Evolutionary conservation across 2,113 vertebrate species (phyloP).

Genomic region (Callaeas wilsoni): DNA sequence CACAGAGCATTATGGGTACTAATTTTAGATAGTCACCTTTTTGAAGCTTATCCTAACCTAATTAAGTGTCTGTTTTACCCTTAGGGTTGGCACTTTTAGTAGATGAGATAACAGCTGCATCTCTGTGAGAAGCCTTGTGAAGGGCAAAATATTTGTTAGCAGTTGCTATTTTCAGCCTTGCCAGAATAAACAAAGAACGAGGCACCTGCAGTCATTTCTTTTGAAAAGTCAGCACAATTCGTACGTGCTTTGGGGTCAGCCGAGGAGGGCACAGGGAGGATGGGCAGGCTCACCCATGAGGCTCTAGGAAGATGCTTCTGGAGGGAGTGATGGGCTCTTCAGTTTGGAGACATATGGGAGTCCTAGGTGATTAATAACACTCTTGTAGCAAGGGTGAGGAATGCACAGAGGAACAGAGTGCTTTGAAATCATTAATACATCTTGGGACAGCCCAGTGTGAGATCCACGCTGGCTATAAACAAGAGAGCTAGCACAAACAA

Average conservation of each 20-base stretch:
- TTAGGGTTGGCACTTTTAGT: slow-evolving; percentile 31
- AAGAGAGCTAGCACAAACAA: slow-evolving; percentile 2
- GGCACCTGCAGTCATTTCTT: slow-evolving; percentile 56
- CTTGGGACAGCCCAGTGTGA: neutral
- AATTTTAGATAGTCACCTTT: slow-evolving; percentile 35
- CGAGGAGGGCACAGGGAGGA: neutral
- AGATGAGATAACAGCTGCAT: slow-evolving; percentile 60
- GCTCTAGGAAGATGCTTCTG: neutral
- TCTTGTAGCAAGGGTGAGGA: neutral
- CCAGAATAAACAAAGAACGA: slow-evolving; percentile 49
- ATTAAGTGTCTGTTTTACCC: slow-evolving; percentile 48
- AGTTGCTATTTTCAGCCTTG: slow-evolving; percentile 57
- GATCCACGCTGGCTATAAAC: neutral
- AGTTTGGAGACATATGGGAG: neutral
- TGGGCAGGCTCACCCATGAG: neutral
- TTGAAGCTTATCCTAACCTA: slow-evolving; percentile 41
- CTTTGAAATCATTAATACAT: slow-evolving; percentile 38
- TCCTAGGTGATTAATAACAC: neutral
- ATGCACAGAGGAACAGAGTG: neutral
- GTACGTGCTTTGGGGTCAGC: neutral
- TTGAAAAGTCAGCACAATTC: slow-evolving; percentile 43
- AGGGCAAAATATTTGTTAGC: slow-evolving; percentile 59
- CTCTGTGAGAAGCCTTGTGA: slow-evolving; percentile 33
- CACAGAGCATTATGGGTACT: neutral
- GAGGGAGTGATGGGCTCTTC: neutral